Conservation (phyloP, 1,140 invertebrate genomes). For the Cydia amplana region DNA sequence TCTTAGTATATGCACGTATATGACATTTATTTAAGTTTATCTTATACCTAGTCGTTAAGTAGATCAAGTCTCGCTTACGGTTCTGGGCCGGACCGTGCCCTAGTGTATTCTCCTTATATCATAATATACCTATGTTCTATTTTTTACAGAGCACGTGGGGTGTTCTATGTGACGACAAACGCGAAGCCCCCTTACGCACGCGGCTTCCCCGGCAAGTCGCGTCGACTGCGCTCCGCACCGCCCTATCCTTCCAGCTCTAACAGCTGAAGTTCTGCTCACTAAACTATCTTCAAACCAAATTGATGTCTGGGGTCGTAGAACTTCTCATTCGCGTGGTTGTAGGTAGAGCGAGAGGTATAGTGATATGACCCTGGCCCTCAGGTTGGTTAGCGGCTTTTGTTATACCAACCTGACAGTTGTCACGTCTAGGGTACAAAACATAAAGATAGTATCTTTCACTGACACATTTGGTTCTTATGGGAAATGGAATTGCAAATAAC, state of each 20-base stretch:
- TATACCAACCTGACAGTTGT: conserved; percentile 11
- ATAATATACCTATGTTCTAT: not conserved
- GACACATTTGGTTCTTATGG: too few species aligned
- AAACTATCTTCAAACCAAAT: too few species aligned
- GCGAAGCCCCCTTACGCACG: conserved; percentile 90
- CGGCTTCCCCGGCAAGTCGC: conserved; percentile 86
- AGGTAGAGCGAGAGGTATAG: too few species aligned
- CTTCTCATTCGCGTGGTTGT: too few species aligned
- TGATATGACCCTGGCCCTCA: too few species aligned
- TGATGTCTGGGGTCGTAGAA: too few species aligned
- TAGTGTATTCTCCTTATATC: conserved; percentile 88
- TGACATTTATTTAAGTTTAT: too few species aligned
- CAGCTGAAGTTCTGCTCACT: conserved; percentile 47
- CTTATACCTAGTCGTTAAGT: conserved; percentile 80
- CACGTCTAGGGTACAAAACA: not conserved
- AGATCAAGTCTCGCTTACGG: conserved; percentile 86
- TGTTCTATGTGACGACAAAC: conserved; percentile 92
- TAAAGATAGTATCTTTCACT: not conserved
- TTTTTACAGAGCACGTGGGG: conserved; percentile 85
- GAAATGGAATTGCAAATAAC: too few species aligned
- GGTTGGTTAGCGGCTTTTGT: not conserved
- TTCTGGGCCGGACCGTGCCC: conserved; percentile 92
- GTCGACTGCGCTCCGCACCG: conserved; percentile 57
- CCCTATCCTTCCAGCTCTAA: conserved; percentile 60
- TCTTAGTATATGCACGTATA: too few species aligned